Evolutionary conservation across 1,140 invertebrate species (phyloP), one percentile per base, ranked within the genome.

Genomic region (Condylostylus longicornis): DNA sequence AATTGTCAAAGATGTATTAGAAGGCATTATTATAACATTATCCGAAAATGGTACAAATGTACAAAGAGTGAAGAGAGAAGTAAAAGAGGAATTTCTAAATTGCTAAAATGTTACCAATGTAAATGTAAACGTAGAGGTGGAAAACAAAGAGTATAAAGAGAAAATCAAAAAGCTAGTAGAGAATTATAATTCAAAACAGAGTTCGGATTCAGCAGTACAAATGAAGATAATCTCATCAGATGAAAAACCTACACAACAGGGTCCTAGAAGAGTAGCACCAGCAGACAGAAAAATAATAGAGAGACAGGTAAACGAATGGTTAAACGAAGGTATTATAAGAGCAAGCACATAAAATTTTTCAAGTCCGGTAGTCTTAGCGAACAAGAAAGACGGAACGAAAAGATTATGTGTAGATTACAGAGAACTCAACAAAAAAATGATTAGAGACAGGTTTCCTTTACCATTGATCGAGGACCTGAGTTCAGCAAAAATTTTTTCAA

Each of bases 381-480:
- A 36, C 18, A 44, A 50, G 17, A 49, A 46, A 35, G 43, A 45
- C 29, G 45, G 40, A 15, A 29, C 37, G 12, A 19, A 33, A 7
- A 14, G 45, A 8, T 13, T 47, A 13, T 47, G 45, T 32, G 29
- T 50, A 2, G 48, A 50, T 28, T 49, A 42, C 34, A 15, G 48
- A 21, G n/a, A 19, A 8, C 34, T 50, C 17, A 50, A 50, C 39
- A 13, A 6, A 6, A 30, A 30, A 15, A 15, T 30, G 20, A 30
- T 32, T 17, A 14, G n/a, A 12, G 18, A 9, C 33, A 34, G 22
- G 28, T 44, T 12, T 47, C 40, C 28, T 6, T 35, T 72, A 5
- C 66, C 66, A 12, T 45, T 51, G 10, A 61, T 69, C 8, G 54
- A 61, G 18, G 60, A 65, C 12, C 55, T 49, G 13, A 44, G 43